Percentiles rank a stretch among this genome's conserved stretches.
Evolutionary conservation across 2,797 vertebrate species (phyloP).

Genomic region (Lemur catta): DNA sequence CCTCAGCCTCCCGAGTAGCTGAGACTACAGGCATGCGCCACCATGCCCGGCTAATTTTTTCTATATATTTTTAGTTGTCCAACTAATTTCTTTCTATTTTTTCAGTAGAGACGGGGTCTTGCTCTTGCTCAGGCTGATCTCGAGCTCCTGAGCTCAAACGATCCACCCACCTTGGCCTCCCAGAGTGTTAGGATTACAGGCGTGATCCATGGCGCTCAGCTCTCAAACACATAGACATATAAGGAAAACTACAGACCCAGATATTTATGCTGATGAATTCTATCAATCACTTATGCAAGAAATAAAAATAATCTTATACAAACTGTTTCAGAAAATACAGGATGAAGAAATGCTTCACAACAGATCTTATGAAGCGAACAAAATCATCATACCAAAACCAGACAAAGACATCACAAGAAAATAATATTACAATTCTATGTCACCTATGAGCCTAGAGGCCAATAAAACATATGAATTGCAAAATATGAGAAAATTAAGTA

Average conservation of each 20-base stretch:
- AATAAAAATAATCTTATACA: not conserved
- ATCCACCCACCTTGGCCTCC: too few species aligned
- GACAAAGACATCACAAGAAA: not conserved
- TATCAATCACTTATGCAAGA: not conserved
- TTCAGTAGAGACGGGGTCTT: too few species aligned
- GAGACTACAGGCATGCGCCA: too few species aligned
- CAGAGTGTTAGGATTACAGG: too few species aligned
- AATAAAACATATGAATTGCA: not conserved
- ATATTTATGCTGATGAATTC: not conserved
- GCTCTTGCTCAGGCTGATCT: too few species aligned
- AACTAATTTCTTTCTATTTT: too few species aligned
- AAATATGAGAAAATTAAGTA: not conserved
- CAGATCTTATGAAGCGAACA: not conserved
- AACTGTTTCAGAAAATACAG: not conserved
- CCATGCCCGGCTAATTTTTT: too few species aligned
- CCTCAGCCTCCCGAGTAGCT: too few species aligned
- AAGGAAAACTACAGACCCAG: not conserved
- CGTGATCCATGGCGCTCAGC: too few species aligned
- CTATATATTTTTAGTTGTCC: too few species aligned
- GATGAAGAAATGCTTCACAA: not conserved
- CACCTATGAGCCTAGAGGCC: not conserved
- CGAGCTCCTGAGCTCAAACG: too few species aligned
- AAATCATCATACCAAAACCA: not conserved
- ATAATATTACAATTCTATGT: not conserved
- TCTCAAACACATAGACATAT: not conserved